Conservation (phyloP, 2,113 vertebrate species). For the Pterocles burchelli region DNA sequence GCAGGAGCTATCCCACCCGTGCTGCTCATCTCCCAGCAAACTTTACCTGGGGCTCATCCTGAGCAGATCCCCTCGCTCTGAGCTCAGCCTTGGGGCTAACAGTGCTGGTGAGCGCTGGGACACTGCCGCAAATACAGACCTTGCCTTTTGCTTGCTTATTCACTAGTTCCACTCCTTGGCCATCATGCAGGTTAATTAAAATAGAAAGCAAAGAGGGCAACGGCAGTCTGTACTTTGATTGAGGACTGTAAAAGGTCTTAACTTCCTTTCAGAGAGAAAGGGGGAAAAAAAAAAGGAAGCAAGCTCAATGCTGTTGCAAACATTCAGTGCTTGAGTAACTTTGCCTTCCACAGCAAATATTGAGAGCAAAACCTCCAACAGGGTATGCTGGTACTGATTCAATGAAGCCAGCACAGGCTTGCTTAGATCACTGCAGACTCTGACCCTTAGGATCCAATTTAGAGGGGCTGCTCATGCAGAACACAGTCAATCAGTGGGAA, state of each 20-base stretch:
- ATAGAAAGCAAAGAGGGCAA: background rate
- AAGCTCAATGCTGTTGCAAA: background rate
- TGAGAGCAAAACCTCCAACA: fast-evolving
- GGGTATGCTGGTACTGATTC: background rate
- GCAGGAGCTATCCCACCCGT: background rate
- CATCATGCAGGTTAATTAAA: background rate
- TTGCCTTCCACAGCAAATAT: background rate
- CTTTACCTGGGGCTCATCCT: background rate
- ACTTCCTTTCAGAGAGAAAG: background rate
- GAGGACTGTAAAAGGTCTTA: background rate
- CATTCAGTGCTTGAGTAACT: background rate
- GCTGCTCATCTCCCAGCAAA: background rate
- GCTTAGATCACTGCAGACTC: background rate
- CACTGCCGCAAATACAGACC: fast-evolving
- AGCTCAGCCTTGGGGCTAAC: background rate
- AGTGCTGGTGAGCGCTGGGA: background rate
- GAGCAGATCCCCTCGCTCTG: background rate
- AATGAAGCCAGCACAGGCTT: background rate
- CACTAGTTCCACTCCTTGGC: background rate
- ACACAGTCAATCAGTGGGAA: background rate
- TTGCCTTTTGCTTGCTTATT: background rate
- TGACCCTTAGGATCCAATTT: background rate
- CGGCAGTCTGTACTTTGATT: background rate
- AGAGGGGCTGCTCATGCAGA: background rate
- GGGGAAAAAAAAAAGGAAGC: background rate